These are phyloP conservation scores for Neogobius melanostomus DNA, from an alignment of 2,113 vertebrate genomes.

Conservation along the genomic window DNA sequence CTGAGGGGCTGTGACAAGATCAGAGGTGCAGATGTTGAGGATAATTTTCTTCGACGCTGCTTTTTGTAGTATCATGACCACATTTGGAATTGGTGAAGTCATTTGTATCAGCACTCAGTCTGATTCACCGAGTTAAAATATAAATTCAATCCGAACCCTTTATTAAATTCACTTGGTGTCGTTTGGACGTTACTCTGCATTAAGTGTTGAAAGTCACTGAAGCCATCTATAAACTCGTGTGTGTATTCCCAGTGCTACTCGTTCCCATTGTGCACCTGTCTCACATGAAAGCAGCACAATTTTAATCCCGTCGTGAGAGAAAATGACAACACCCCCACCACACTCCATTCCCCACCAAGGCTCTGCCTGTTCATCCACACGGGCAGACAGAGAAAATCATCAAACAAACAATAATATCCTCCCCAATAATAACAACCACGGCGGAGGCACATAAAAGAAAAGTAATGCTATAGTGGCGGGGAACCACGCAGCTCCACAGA, in stretches of 20 bases:
- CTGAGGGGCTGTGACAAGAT: too few species aligned
- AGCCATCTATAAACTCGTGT: too few species aligned
- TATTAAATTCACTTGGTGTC: too few species aligned
- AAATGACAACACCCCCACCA: neutral
- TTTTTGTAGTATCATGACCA: too few species aligned
- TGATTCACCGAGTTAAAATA: too few species aligned
- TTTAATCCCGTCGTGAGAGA: slow-evolving; percentile 4
- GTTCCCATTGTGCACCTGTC: neutral
- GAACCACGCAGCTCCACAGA: neutral
- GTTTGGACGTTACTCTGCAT: too few species aligned
- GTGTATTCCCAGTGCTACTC: neutral
- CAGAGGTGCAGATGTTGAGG: too few species aligned
- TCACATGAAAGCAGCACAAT: neutral
- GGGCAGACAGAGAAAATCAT: neutral
- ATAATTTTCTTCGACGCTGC: too few species aligned
- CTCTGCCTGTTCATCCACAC: neutral
- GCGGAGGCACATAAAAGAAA: slow-evolving; percentile 7
- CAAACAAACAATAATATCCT: slow-evolving; percentile 12
- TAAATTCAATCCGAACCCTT: too few species aligned
- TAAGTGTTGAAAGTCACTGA: too few species aligned
- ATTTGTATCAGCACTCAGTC: too few species aligned
- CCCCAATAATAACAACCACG: neutral
- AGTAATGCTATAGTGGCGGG: slow-evolving; percentile 3
- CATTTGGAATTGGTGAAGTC: too few species aligned
- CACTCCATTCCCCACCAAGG: neutral